Base-by-base conservation (phyloP, 2,888 invertebrate genomes). In the Synanthedon vespiformis region DNA sequence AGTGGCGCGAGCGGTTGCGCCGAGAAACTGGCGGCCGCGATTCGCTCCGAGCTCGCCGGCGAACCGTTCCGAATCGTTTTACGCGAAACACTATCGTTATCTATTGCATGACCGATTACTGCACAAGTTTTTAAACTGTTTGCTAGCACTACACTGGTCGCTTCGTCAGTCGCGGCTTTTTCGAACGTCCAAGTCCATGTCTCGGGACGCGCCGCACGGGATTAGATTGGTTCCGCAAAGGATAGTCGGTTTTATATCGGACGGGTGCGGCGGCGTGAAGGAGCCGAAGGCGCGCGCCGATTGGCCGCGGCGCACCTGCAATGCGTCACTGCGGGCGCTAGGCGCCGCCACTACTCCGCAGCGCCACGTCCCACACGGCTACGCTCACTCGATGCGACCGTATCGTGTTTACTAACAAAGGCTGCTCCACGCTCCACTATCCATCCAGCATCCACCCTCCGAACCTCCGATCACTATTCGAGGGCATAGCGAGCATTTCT, bases 261-360 rank as follows among this genome's bases (percentile, higher is more conserved):
- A 86, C 89, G 91, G 91, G 91, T 89, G 92, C 91, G 90, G 90
- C 91, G 90, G 90, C 91, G 90, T 91, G 90, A 90, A 92, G 90
- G 89, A 89, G 89, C 88, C 89, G 89, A 89, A 90, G 84, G 85
- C 87, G 90, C 89, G 88, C 89, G 89, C 89, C 89, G 91, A 93
- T 94, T 93, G 93, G 93, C 89, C 89, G 89, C 80, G 89, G 90
- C 91, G 91, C 92, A 93, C 93, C 94, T 93, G 93, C 93, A 93
- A 93, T 93, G 93, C 93, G 93, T 92, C 93, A 93, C 80, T 83
- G 86, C 84, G 84, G 81, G 64, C 67, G 68, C 66, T 63, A 60
- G 61, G 61, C 60, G 60, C 58, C 54, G 59, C 57, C 44, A 44
- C 44, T 14, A 44, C 13, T 14, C 13, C n/a, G 44, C 14, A 44